phyloP scores from a whole-genome alignment of 2,113 vertebrate species.

The Psilopsiagon aymara region DNA sequence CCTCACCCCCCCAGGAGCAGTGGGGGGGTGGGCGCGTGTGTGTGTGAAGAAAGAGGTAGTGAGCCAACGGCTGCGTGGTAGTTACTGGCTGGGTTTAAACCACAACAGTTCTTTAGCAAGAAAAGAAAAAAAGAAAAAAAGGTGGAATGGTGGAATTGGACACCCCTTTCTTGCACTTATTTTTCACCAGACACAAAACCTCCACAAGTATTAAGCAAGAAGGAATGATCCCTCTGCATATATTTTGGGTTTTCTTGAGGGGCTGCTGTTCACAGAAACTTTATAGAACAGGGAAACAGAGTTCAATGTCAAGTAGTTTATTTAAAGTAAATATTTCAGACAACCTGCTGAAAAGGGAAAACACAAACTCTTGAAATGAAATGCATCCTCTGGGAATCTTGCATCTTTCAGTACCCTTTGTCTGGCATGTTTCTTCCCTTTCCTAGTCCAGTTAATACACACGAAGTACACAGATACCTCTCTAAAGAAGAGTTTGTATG shows the following conservation, averaged over 20 bases:
- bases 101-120: no score
- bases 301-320: not conserved
- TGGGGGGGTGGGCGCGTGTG: no score
- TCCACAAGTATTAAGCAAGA: not conserved
- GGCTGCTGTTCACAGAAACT: not conserved
- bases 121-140: not conserved
- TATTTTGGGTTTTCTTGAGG: not conserved
- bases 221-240: not conserved
- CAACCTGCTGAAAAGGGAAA: not conserved
- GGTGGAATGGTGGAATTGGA: not conserved
- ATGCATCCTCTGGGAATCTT: not conserved
- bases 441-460: not conserved
- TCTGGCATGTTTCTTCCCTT: not conserved
- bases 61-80: no score
- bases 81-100: no score
- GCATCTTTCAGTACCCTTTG: not conserved
- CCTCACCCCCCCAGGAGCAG: no score
- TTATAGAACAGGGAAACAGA: not conserved
- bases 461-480: not conserved
- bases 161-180: not conserved
- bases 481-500: not conserved
- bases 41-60: no score
- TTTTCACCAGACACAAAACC: not conserved
- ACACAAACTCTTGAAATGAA: not conserved
- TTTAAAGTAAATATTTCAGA: not conserved